These are phyloP conservation scores for Corythaixoides concolor DNA, from an alignment of 2,113 vertebrate species.

Conservation along the genomic window DNA sequence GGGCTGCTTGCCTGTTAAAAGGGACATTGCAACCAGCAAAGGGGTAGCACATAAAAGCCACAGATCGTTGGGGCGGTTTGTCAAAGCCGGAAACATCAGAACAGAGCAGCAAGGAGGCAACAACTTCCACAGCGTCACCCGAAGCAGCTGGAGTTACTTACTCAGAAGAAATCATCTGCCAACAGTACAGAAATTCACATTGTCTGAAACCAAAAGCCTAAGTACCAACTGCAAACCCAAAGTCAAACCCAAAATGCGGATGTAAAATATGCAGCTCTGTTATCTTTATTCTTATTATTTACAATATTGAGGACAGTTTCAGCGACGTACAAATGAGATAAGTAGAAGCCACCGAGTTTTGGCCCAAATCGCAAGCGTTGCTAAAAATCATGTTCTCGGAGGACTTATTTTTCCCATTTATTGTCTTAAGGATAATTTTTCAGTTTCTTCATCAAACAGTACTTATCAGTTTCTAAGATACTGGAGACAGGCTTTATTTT, in stretches of 20 bases:
- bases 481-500: neutral
- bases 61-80: constrained; percentile 4
- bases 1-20: neutral
- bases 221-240: neutral
- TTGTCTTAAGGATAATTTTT: neutral
- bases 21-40: constrained; percentile 9
- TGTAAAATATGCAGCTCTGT: neutral
- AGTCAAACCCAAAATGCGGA: neutral
- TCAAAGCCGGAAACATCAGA: constrained; percentile 5
- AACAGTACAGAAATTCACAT: neutral
- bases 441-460: neutral
- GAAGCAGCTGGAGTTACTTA: constrained; percentile 8
- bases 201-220: neutral
- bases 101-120: neutral
- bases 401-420: neutral
- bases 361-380: neutral
- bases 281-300: neutral
- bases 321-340: neutral
- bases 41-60: neutral
- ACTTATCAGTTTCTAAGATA: neutral
- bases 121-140: neutral
- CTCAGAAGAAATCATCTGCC: neutral
- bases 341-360: neutral
- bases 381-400: neutral
- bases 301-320: neutral